Conservation (phyloP, 1,140 invertebrate genomes). For the Scaptomyza graminum region DNA sequence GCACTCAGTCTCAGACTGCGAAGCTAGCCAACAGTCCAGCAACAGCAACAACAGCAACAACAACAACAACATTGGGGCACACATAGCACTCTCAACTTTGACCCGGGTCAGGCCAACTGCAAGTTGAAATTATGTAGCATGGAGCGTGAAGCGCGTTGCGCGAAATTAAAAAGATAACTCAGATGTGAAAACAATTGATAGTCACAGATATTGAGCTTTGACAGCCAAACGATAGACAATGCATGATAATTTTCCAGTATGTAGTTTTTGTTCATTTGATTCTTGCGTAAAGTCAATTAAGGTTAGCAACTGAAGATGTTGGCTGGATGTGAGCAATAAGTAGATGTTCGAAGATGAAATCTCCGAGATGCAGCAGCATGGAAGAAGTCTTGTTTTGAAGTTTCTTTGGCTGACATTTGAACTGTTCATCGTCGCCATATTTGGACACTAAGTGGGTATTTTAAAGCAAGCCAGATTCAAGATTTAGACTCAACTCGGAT, state of each 20-base stretch:
- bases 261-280: constrained; percentile 8
- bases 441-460: constrained; percentile 48
- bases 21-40: constrained; percentile 25
- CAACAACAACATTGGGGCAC: constrained; percentile 27
- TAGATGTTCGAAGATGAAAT: constrained; percentile 35
- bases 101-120: constrained; percentile 73
- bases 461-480: constrained; percentile 44
- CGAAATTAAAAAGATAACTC: constrained; percentile 78
- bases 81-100: constrained; percentile 72
- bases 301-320: constrained; percentile 44
- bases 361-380: constrained; percentile 49
- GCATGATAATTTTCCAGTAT: constrained; percentile 59
- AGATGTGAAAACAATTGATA: constrained; percentile 82
- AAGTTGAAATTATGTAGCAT: constrained; percentile 71
- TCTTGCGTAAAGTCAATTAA: constrained; percentile 74
- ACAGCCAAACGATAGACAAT: constrained; percentile 73
- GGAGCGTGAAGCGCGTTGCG: constrained; percentile 42
- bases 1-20: constrained; percentile 33
- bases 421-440: constrained; percentile 50
- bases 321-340: background rate
- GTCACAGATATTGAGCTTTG: constrained; percentile 81
- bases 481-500: background rate
- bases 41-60: constrained; percentile 18
- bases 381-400: constrained; percentile 42
- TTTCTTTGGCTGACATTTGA: constrained; percentile 45